Conservation (phyloP, 2,113 vertebrate species). For the Boleophthalmus pectinirostris region DNA sequence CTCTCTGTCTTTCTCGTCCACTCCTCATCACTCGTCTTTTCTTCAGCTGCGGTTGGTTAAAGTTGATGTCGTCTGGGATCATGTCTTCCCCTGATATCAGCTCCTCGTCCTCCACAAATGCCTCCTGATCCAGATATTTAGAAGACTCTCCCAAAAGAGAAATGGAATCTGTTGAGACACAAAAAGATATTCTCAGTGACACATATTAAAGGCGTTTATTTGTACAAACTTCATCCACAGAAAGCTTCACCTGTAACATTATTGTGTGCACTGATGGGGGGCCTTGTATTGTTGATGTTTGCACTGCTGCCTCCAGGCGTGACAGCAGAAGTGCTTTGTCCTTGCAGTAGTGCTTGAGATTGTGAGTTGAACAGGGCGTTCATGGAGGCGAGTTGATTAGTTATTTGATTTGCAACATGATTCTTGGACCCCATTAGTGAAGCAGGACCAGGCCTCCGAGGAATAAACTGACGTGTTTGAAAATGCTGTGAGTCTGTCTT, state of each 20-base stretch:
- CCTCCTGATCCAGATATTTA: conserved; percentile 73
- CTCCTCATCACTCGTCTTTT: conserved; percentile 79
- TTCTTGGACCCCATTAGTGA: conserved; percentile 64
- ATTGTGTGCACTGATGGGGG: conserved; percentile 54
- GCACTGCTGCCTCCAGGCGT: conserved; percentile 43
- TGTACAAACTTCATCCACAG: neutral
- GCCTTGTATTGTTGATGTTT: conserved; percentile 53
- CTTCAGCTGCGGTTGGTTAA: conserved; percentile 75
- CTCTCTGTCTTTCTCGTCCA: conserved; percentile 84
- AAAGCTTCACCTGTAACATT: conserved; percentile 64
- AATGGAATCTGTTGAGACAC: conserved; percentile 64
- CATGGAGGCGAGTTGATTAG: conserved; percentile 69
- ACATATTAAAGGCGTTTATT: too few species aligned
- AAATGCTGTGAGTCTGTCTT: conserved; percentile 69
- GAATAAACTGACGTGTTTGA: conserved; percentile 67
- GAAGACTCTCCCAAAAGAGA: conserved; percentile 75
- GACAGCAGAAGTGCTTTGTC: conserved; percentile 51
- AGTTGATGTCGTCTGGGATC: conserved; percentile 67
- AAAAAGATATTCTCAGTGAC: neutral
- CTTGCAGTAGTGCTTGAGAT: conserved; percentile 69
- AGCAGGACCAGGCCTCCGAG: conserved; percentile 65
- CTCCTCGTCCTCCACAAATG: conserved; percentile 76
- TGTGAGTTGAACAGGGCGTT: conserved; percentile 70
- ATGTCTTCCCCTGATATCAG: conserved; percentile 74
- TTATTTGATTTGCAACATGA: conserved; percentile 56